Base-by-base conservation (phyloP, 2,888 invertebrate species). In the Caprella mutica region DNA sequence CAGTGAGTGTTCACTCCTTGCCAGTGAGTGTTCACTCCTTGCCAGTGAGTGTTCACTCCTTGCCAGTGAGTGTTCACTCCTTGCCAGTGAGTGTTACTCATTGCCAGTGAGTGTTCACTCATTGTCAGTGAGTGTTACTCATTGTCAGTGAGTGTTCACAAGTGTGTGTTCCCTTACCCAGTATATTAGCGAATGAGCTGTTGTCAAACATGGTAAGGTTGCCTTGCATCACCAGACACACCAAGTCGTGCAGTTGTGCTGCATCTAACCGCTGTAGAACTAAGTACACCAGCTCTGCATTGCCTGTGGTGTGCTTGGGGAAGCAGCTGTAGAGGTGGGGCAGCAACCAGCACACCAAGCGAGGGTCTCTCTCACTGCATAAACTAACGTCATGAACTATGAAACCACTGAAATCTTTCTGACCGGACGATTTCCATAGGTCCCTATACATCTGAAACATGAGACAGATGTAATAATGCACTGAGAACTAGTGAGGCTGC, bases 321-420 rank as follows among this genome's bases (percentile, higher is more conserved):
- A 91, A 94, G 74, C 87, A 89, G 70, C 84, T 81, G 74, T 89
- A 96, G 61, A 94, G 80, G 72, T 92, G 92, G 51, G 94, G 92
- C 71, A 96, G 81, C 68, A 97, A 77, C 82, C 87, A 94, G 70
- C 90, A 85, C 73, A 94, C 82, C 72, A 94, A 79, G 70, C 84
- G 80, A 51, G 88, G 82, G 75, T 92, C 92, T 71, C 85, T 85
- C 72, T 89, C 84, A 72, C 92, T 91, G 71, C 93, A 88, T 64
- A 84, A 78, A 78, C 80, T 69, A 26, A 73, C 39, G 39, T 61
- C 61, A 30, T 51, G 53, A 17, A 61, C 55, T 9, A 61, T 56
- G 50, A 65, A 65, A 8, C 61, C 65, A n/a, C 56, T 54, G 48
- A 65, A 56, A 39, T 61, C 61, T 38, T 61, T 61, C 39, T 51